Evolutionary conservation across 2,888 invertebrate species (phyloP), one percentile per base, ranked within the genome.

Genomic region (Ichneumoninae sp.): DNA sequence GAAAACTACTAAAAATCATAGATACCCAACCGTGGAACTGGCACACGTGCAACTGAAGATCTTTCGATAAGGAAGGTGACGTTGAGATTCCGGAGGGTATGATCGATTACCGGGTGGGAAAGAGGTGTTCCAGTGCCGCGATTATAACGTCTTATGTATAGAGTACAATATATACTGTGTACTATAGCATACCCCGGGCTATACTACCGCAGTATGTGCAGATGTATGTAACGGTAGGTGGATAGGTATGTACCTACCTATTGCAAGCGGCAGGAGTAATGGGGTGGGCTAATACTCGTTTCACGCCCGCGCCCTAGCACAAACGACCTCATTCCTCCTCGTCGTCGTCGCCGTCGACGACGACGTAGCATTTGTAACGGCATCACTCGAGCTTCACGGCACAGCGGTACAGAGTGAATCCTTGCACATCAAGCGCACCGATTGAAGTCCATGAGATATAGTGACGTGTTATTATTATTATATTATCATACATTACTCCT

Each of bases 261-360:
- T 75, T 65, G 69, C 65, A 54, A 75, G 75, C 10, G 60, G 57
- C 83, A 70, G 66, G 81, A 87, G 82, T 86, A 84, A 84, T 83
- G 78, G 77, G 70, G 72, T 69, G 74, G 75, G 78, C 65, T 86
- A 81, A 87, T 86, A 82, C 84, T 84, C 70, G 84, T 84, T 82
- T 84, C 72, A 54, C 77, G 83, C 66, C 54, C 83, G 54, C 69
- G 69, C 69, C 47, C 74, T 44, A 79, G 65, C 77, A 66, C 80
- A 86, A 86, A 85, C 82, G 82, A 83, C 79, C 79, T 77, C 83
- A 75, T 82, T 85, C 77, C 74, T 82, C 72, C 76, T 69, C 78
- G 60, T 74, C 81, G 68, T 72, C 75, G 60, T 54, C 69, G 50
- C 44, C 19, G 47, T 22, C 8, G 52, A 78, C 50, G 62, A 69